phyloP scores from a whole-genome alignment of 53 echinoderm and acorn worm genomes.

The Arbacia lixula region DNA sequence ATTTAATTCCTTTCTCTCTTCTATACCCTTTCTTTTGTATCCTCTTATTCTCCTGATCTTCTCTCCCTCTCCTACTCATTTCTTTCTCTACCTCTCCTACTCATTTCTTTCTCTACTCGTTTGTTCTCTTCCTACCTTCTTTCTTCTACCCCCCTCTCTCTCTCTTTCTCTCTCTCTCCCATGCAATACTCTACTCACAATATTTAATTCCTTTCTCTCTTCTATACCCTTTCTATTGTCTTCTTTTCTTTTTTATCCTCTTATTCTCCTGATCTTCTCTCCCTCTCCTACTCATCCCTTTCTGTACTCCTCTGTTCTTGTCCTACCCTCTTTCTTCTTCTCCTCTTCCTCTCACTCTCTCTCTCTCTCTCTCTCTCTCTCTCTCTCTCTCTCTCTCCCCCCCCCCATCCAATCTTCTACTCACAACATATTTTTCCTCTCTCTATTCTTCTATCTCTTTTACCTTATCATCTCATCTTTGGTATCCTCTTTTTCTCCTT shows the following conservation, averaged over 20 bases:
- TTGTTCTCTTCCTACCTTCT: background rate
- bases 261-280: background rate
- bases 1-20: background rate
- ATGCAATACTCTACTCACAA: background rate
- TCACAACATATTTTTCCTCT: background rate
- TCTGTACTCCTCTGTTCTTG: too few species aligned
- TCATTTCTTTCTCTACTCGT: background rate
- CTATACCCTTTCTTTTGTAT: background rate
- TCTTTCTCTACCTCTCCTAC: background rate
- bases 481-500: background rate
- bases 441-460: background rate
- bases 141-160: background rate
- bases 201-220: background rate
- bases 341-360: background rate
- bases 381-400: background rate
- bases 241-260: background rate
- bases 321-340: background rate
- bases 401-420: background rate
- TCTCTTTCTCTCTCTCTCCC: background rate
- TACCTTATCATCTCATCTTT: background rate
- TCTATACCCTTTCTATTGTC: background rate
- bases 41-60: background rate
- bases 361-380: background rate
- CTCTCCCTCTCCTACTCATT: background rate
- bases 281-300: too few species aligned